phyloP scores from a whole-genome alignment of 64 coral and sea anemone genomes.

The Cladopsammia gracilis region DNA sequence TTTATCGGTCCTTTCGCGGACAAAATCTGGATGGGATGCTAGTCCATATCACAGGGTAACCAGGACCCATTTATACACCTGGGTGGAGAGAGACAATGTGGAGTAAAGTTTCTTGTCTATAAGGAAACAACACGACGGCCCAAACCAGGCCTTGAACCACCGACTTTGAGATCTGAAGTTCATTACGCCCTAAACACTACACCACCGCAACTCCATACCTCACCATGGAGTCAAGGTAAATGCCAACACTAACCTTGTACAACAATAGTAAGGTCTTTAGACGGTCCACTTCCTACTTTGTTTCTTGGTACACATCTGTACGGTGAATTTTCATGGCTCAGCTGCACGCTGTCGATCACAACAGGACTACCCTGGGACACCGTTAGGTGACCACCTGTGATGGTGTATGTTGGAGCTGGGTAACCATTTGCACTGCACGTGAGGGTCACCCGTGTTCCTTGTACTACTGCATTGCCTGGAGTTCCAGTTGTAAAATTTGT shows the following conservation, averaged over 20 bases:
- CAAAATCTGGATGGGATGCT: too few relatives aligned
- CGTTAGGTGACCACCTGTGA: conserved; percentile 13
- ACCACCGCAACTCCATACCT: too few relatives aligned
- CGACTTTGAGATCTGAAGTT: too few relatives aligned
- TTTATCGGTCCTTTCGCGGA: too few relatives aligned
- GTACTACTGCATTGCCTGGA: conserved; percentile 24
- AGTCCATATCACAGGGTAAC: too few relatives aligned
- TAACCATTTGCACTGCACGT: conserved; percentile 75
- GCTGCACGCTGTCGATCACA: background rate
- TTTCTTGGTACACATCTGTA: conserved; percentile 66
- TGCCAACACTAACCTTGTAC: conserved; percentile 52
- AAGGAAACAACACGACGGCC: too few relatives aligned
- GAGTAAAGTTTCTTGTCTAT: too few relatives aligned
- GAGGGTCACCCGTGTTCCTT: conserved; percentile 18
- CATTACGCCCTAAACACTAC: too few relatives aligned
- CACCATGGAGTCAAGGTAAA: background rate
- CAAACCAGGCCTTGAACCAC: too few relatives aligned
- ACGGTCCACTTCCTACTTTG: conserved; percentile 55
- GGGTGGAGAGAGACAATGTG: too few relatives aligned
- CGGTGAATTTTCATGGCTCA: background rate
- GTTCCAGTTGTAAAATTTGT: conserved; percentile 71
- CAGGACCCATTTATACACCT: too few relatives aligned
- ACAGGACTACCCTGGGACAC: background rate
- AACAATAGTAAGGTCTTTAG: background rate
- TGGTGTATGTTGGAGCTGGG: conserved; percentile 64